phyloP scores from a whole-genome alignment of 2,888 invertebrate species.

The Eupithecia exiguata region DNA sequence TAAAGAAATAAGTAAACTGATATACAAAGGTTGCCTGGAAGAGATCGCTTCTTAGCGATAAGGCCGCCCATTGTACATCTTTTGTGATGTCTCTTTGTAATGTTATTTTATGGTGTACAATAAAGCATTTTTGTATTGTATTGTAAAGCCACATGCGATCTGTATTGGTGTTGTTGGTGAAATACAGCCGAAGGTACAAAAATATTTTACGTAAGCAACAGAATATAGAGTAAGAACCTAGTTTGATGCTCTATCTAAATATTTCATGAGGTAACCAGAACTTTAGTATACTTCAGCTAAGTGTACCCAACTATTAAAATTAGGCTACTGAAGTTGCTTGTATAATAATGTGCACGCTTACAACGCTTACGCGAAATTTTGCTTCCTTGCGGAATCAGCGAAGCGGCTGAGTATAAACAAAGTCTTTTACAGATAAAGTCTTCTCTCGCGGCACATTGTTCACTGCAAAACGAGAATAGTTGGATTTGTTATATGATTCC shows the following conservation, averaged over 20 bases:
- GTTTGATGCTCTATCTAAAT: background rate
- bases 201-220: background rate
- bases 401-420: slow-evolving; percentile 33
- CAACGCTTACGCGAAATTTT: slow-evolving; percentile 33
- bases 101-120: too few species aligned
- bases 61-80: too few species aligned
- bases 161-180: background rate
- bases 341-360: slow-evolving; percentile 33
- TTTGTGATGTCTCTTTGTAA: too few species aligned
- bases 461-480: background rate
- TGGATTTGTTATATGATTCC: background rate
- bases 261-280: slow-evolving; percentile 2
- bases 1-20: background rate
- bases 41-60: too few species aligned
- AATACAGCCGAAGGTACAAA: background rate
- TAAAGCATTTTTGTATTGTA: too few species aligned
- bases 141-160: too few species aligned
- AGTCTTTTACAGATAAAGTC: slow-evolving; percentile 24
- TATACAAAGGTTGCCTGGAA: too few species aligned
- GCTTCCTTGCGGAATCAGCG: slow-evolving; percentile 29
- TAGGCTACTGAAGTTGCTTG: slow-evolving; percentile 14
- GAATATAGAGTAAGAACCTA: background rate
- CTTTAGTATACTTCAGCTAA: slow-evolving; percentile 20
- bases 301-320: slow-evolving; percentile 30
- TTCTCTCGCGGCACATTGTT: background rate